A percentile compares a stretch with the other conserved stretches of the same genome.
These are phyloP conservation scores for Penelope pileata DNA, from an alignment of 2,113 vertebrate species.

Conservation along the genomic window DNA sequence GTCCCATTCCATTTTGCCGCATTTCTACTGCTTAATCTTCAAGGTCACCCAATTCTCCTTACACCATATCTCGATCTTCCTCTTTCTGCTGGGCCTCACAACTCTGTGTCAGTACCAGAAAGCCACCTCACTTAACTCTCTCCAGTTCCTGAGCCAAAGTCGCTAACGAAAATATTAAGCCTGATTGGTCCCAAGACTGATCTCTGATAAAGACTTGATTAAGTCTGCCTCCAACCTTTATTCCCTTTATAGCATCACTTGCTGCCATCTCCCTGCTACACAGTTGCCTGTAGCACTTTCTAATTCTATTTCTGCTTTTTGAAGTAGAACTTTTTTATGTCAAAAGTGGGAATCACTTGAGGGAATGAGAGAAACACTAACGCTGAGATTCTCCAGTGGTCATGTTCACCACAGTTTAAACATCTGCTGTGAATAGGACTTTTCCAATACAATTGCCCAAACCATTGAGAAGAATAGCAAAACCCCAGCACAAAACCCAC, in stretches of 20 bases:
- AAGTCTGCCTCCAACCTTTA: background rate
- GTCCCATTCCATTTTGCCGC: background rate
- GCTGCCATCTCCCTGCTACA: background rate
- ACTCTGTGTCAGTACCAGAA: constrained; percentile 15
- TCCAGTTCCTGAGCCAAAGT: background rate
- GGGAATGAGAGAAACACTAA: background rate
- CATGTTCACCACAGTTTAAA: background rate
- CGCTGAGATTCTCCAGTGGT: background rate
- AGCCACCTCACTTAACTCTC: background rate
- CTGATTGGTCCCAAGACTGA: background rate
- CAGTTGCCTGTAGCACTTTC: background rate
- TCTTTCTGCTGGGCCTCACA: background rate
- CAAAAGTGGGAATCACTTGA: background rate
- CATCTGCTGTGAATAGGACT: background rate
- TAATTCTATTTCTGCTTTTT: background rate
- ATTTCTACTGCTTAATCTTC: background rate
- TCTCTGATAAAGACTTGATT: background rate
- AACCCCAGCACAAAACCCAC: background rate
- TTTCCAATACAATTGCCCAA: background rate
- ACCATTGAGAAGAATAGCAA: background rate
- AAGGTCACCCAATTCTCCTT: constrained; percentile 19
- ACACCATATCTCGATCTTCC: constrained; percentile 7
- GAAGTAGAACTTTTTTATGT: background rate
- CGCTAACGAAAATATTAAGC: background rate
- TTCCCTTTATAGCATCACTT: background rate